Base-by-base conservation (phyloP, 2,113 vertebrate genomes). In the Laterallus jamaicensis region DNA sequence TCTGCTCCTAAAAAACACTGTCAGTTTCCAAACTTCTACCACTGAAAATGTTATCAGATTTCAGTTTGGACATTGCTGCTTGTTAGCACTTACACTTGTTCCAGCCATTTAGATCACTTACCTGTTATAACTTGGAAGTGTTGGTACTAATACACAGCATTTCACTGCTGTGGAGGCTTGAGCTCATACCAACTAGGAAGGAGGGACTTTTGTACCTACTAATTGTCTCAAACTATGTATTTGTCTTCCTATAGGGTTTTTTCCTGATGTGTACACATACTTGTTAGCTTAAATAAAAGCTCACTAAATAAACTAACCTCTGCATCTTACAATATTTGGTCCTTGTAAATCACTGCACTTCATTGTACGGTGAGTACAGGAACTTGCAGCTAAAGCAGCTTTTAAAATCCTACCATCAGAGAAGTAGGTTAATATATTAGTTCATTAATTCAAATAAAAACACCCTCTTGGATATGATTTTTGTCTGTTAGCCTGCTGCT, bases 371-470 rank as follows among this genome's bases (percentile, higher is more conserved):
- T 4, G 35, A 73, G 24, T n/a, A 39, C 13, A 47, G 39, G 15
- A 70, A 68, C n/a, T 42, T 58, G 86, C 74, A 80, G 64, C 37
- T 67, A 63, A 40, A 52, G 68, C 62, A 81, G 17, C 10, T 59
- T 84, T 81, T 50, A 74, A 81, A 91, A 39, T 14, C 32, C 37
- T 82, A 5, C 66, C 28, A 40, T 70, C n/a, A 79, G 40, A 32
- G 68, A 67, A 88, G 60, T 32, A 64, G 47, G 62, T 80, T 87
- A 83, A 93, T 44, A 12, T 67, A 73, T 60, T 52, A 84, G 49
- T 81, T 96, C 68, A 73, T 84, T 76, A 87, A 85, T 67, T 92
- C 58, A 35, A 79, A 90, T 73, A 14, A 32, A 83, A 78, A 69
- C 7, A 32, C 2, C 40, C 20, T 31, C 62, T 87, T 32, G 13